Evolutionary conservation across 1,140 invertebrate species (phyloP).

Genomic region (Calephelis virginiensis): DNA sequence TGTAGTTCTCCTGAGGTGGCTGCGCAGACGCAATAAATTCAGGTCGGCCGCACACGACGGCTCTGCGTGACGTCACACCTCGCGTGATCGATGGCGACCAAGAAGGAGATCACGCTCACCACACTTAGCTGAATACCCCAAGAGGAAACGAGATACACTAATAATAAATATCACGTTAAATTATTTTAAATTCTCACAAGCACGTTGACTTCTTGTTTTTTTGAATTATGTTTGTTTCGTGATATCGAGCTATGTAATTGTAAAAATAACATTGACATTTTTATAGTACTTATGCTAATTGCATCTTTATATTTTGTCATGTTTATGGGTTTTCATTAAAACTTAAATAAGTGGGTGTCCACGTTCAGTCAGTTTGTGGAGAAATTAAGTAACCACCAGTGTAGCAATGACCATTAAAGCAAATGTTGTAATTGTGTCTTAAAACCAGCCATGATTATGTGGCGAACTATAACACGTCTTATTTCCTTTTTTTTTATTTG

Average conservation of each 20-base stretch:
- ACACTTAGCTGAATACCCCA: constrained; percentile 31
- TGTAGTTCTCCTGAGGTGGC: constrained; percentile 60
- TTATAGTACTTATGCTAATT: constrained; percentile 21
- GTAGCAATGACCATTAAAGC: too few species aligned
- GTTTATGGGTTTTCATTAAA: background rate
- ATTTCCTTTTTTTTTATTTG: too few species aligned
- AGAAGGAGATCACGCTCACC: constrained; percentile 52
- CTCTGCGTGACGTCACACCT: constrained; percentile 77
- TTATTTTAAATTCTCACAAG: constrained; percentile 74
- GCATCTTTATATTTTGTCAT: background rate
- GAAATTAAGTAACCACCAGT: too few species aligned
- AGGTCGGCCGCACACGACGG: constrained; percentile 73
- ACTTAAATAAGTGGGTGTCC: too few species aligned
- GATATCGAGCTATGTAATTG: constrained; percentile 46
- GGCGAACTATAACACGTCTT: too few species aligned
- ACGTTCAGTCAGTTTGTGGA: too few species aligned
- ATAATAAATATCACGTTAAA: constrained; percentile 70
- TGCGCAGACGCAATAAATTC: constrained; percentile 76
- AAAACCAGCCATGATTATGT: too few species aligned
- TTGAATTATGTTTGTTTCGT: constrained; percentile 51
- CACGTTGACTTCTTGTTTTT: constrained; percentile 74
- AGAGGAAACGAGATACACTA: constrained; percentile 44
- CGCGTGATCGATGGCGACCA: constrained; percentile 68
- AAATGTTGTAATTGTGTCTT: too few species aligned
- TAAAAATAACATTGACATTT: constrained; percentile 40